Base-by-base conservation (phyloP, 2,888 invertebrate genomes). In the Alcis repandata region DNA sequence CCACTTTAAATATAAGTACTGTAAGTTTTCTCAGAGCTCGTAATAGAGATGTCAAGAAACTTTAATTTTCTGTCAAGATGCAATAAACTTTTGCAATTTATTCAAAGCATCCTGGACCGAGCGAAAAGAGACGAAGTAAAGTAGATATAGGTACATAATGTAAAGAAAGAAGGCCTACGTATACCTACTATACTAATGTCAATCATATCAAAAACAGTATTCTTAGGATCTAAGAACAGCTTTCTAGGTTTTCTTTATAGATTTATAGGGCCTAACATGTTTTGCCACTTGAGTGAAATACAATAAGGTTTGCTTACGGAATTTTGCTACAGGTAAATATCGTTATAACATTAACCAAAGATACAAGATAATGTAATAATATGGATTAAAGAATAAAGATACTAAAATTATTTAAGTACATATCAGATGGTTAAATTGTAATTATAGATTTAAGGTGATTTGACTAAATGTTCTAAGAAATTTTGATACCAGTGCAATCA, bases 341-440 rank as follows among this genome's bases (percentile, higher is more conserved):
- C 15, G 20, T 10, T 4, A n/a, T n/a, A 41, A 41, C 7, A 41
- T 27, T 27, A 36, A 36, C 8, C 11, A 36, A 36, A 36, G 11
- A 36, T 36, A 36, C 36, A 9, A 36, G 36, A 7, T 36, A 36
- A 11, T 11, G 11, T 11, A 7, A 36, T 36, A 36, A 7, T 36
- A 36, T n/a, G n/a, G 36, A 11, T 10, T 36, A 36, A 11, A 36
- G 3, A 36, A 11, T 11, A 36, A 36, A 32, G 17, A 15, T 1
- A 51, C 9, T 38, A 52, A 27, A 3, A 33, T 38, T 15, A 36
- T 11, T 17, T 64, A 59, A 64, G 59, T 8, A 64, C 64, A 64
- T 64, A 64, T 64, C 64, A 64, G 52, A 45, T 49, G 46, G 3
- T n/a, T 41, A 52, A 10, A n/a, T 40, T 63, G 48, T 63, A 63